phyloP scores from a whole-genome alignment of 2,797 vertebrate species.

The Benthosema pterotum region DNA sequence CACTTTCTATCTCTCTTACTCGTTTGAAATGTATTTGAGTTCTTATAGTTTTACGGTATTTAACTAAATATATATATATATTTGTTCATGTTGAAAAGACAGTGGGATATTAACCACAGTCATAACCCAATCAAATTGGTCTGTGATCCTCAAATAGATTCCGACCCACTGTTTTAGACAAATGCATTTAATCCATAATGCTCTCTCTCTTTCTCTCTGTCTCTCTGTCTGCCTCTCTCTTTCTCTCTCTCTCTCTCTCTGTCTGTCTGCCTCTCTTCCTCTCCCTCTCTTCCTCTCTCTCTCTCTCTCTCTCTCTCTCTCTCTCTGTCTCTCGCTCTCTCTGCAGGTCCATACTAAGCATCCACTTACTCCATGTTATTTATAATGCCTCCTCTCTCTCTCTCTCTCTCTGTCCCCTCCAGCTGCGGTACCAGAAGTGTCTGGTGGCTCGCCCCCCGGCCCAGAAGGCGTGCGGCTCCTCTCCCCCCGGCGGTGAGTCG shows the following conservation, averaged over 20 bases:
- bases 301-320: no score
- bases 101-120: no score
- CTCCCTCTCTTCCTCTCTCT: no score
- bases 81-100: no score
- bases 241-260: background rate
- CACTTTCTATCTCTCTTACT: constrained; percentile 20
- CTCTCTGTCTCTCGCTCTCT: background rate
- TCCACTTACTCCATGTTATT: no score
- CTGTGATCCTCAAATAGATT: no score
- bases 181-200: no score
- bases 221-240: background rate
- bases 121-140: no score
- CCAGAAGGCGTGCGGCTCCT: constrained; percentile 89
- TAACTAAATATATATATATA: no score
- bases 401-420: constrained; percentile 34
- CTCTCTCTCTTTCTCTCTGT: background rate
- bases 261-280: background rate
- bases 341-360: background rate
- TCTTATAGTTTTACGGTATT: no score
- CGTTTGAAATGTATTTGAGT: no score
- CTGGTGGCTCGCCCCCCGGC: constrained; percentile 94
- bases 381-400: background rate
- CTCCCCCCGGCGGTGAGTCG: constrained; percentile 87
- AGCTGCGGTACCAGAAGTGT: constrained; percentile 98
- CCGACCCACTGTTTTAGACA: no score